A percentile compares a stretch with the other conserved stretches of the same genome.
Conservation (phyloP, 2,888 invertebrate species). For the Agrochola macilenta region DNA sequence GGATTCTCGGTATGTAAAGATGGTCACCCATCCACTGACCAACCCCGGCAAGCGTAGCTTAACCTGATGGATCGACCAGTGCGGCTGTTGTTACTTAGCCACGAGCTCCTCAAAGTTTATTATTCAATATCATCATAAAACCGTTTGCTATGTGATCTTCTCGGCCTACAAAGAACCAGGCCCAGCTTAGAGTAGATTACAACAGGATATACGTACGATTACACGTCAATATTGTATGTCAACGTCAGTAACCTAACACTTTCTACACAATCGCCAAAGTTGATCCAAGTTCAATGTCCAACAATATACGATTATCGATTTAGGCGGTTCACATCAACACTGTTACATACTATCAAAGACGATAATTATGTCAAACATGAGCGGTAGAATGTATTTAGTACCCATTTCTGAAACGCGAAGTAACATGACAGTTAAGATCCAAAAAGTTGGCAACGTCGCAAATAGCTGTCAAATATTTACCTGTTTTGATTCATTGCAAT, state of each 20-base stretch:
- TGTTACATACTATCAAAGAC: not conserved
- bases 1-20: too few species aligned
- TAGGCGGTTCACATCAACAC: not conserved
- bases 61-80: too few species aligned
- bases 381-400: not conserved
- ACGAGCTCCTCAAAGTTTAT: too few species aligned
- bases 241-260: slow-evolving; percentile 15
- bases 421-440: not conserved
- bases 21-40: too few species aligned
- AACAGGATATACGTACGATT: not conserved
- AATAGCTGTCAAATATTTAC: too few species aligned
- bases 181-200: too few species aligned
- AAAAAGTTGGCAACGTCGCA: too few species aligned
- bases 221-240: not conserved
- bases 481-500: too few species aligned
- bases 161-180: not conserved
- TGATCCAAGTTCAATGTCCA: slow-evolving; percentile 17
- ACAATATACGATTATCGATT: not conserved
- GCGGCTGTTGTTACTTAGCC: too few species aligned
- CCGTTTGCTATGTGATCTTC: not conserved
- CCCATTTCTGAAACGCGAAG: not conserved
- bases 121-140: not conserved
- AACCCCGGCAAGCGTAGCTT: too few species aligned
- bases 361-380: not conserved
- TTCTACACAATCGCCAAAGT: slow-evolving; percentile 9